Conservation (phyloP, 1,140 invertebrate species). For the Bathynomus jamesi region DNA sequence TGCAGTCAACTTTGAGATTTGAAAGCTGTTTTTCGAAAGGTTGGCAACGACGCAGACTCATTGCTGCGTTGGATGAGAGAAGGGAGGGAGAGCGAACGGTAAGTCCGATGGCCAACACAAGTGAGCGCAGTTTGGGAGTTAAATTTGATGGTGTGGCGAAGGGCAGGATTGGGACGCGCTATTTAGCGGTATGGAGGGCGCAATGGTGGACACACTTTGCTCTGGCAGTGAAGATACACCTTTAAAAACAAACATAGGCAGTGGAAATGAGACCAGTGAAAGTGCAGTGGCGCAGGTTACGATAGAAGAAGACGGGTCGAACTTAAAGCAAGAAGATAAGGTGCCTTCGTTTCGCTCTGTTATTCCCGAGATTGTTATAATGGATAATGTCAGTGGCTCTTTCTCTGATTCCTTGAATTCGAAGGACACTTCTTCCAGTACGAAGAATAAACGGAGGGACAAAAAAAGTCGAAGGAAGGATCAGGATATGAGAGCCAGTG, state of each 20-base stretch:
- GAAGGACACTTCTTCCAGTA: constrained; percentile 16
- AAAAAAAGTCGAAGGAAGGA: constrained; percentile 9
- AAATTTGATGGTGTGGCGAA: not conserved
- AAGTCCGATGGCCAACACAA: not conserved
- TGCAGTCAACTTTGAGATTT: not conserved
- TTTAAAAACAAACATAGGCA: not conserved
- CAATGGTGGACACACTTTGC: not conserved
- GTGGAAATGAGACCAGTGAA: not conserved
- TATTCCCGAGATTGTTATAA: not conserved
- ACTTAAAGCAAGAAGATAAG: not conserved
- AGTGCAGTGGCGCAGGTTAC: not conserved
- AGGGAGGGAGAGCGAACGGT: not conserved
- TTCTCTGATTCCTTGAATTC: not conserved
- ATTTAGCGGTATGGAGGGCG: not conserved
- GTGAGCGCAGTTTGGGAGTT: not conserved
- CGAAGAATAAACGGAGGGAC: constrained; percentile 15
- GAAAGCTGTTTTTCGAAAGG: not conserved
- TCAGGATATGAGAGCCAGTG: constrained; percentile 5
- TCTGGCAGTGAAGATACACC: not conserved
- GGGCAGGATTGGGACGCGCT: not conserved
- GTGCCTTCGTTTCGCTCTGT: not conserved
- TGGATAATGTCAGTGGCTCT: not conserved
- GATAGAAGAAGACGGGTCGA: not conserved
- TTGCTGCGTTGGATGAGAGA: not conserved
- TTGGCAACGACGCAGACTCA: not conserved